Conservation (phyloP, 2,888 invertebrate genomes). For the Ophion ellenae region DNA sequence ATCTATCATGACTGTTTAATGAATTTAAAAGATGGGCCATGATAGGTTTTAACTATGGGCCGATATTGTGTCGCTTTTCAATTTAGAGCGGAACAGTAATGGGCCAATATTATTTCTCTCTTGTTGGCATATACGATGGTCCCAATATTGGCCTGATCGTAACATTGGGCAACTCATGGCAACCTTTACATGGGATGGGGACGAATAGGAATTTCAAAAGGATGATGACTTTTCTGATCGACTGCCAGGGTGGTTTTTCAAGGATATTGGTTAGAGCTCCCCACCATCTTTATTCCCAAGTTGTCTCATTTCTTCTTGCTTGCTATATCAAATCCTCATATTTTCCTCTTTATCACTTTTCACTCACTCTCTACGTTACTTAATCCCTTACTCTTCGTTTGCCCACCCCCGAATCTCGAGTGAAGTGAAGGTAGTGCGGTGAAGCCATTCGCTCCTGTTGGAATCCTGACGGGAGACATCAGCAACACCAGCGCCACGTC, state of each 20-base stretch:
- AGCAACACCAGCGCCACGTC: constrained; percentile 27
- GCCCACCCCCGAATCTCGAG: background rate
- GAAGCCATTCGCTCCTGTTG: constrained; percentile 20
- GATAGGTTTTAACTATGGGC: no score
- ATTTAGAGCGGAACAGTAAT: no score
- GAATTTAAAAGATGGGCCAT: no score
- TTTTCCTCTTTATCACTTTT: background rate
- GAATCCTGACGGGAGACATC: constrained; percentile 27
- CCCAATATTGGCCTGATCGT: no score
- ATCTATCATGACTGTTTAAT: no score
- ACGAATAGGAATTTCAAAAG: background rate
- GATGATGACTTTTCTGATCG: background rate
- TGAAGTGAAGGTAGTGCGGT: background rate
- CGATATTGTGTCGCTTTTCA: no score
- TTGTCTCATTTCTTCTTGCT: background rate
- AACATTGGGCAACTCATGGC: no score
- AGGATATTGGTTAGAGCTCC: background rate
- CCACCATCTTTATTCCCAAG: background rate
- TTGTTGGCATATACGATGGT: no score
- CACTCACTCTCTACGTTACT: background rate
- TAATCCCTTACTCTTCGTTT: background rate
- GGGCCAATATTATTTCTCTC: no score
- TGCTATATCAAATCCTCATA: background rate
- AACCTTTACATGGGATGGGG: no score
- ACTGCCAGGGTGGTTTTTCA: background rate